Evolutionary conservation across 2,113 vertebrate genomes (phyloP).

Genomic region (Bujurquina vittata): DNA sequence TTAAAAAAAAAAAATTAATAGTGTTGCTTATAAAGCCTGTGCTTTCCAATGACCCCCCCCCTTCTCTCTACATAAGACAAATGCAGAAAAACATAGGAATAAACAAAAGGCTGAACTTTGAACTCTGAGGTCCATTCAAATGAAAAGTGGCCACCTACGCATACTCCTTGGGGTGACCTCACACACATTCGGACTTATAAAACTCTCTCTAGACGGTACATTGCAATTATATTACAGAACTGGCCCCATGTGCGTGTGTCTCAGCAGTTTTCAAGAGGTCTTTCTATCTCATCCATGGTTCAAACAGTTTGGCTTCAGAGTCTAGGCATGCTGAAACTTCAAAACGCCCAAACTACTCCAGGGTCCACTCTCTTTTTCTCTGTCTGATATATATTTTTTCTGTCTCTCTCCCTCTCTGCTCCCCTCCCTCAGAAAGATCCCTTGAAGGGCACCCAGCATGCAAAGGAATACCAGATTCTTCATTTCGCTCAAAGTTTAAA

Average conservation of each 20-base stretch:
- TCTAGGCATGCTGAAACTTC: conserved; percentile 53
- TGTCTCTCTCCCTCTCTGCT: conserved; percentile 12
- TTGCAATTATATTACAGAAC: conserved; percentile 49
- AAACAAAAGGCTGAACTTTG: conserved; percentile 12
- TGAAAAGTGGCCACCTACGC: not conserved
- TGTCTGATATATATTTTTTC: not conserved
- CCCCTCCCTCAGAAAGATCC: conserved; percentile 12
- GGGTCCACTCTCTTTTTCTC: conserved; percentile 37
- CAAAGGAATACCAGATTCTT: conserved; percentile 44
- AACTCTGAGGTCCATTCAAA: not conserved
- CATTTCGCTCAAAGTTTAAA: conserved; percentile 39
- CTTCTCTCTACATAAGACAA: not conserved
- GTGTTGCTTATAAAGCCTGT: not conserved
- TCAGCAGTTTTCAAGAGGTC: conserved; percentile 43
- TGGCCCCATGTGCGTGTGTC: conserved; percentile 23
- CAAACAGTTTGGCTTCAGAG: conserved; percentile 68
- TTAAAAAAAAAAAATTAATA: conserved; percentile 1
- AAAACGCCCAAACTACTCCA: conserved; percentile 59
- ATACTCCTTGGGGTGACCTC: conserved; percentile 15
- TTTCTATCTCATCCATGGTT: conserved; percentile 55
- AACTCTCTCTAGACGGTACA: conserved; percentile 25
- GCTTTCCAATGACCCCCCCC: not conserved
- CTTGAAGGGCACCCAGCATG: conserved; percentile 46
- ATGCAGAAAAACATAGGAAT: not conserved
- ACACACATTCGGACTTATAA: conserved; percentile 10